Conservation (phyloP, 2,113 vertebrate genomes). For the Muntiacus muntjak region DNA sequence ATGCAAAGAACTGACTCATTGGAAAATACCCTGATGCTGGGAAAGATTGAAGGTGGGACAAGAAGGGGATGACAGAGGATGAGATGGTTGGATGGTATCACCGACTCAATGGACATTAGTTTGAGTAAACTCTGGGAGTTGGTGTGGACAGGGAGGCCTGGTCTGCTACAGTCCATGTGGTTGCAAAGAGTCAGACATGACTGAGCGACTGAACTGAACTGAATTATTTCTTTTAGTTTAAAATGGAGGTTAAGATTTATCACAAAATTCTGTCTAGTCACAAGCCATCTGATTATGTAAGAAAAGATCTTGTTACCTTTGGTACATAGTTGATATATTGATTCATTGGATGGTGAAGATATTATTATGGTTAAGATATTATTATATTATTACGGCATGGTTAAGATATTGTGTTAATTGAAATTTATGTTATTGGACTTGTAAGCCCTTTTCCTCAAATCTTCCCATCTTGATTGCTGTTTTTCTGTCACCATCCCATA, state of each 20-base stretch:
- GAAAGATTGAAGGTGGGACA: background rate
- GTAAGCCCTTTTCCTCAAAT: background rate
- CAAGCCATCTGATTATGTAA: background rate
- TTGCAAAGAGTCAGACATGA: background rate
- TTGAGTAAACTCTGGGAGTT: background rate
- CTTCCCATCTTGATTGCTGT: background rate
- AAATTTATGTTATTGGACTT: background rate
- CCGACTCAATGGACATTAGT: background rate
- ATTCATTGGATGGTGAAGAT: background rate
- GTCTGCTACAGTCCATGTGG: background rate
- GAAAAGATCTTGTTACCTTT: background rate
- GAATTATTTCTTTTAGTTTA: background rate
- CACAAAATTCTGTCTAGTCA: background rate
- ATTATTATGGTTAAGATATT: background rate
- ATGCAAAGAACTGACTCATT: rapidly evolving
- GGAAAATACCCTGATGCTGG: background rate
- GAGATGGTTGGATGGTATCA: background rate
- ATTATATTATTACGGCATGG: background rate
- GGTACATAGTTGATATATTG: background rate
- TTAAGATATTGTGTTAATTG: background rate
- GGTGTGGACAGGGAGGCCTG: background rate
- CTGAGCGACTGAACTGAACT: background rate
- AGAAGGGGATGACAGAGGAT: background rate
- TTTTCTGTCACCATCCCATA: background rate
- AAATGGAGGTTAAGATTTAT: background rate